A percentile compares a stretch with the other conserved stretches of the same genome.
Evolutionary conservation across 2,113 vertebrate species (phyloP).

Genomic region (Stomatorhinus ivindoensis): DNA sequence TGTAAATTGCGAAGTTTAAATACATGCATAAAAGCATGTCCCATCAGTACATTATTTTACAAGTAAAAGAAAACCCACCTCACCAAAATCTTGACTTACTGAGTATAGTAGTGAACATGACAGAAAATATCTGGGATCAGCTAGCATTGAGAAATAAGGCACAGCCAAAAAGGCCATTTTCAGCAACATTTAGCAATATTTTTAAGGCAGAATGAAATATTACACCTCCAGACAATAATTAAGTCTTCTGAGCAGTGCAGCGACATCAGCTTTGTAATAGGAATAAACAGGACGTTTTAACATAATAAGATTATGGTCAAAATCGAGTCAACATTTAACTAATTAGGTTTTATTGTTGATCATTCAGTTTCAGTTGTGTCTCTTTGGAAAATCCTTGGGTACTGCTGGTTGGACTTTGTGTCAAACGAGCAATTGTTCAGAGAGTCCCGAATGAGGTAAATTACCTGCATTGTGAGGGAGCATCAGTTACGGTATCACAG

Average conservation of each 20-base stretch:
- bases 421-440: too few species aligned
- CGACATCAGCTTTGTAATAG: not conserved
- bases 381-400: not conserved
- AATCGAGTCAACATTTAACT: not conserved
- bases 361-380: not conserved
- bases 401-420: too few species aligned
- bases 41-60: not conserved
- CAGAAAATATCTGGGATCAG: not conserved
- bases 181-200: not conserved
- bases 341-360: not conserved
- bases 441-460: too few species aligned
- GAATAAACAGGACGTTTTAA: not conserved
- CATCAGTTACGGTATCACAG: not conserved
- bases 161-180: not conserved
- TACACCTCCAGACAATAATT: not conserved
- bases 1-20: not conserved
- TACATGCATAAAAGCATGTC: not conserved
- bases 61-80: not conserved
- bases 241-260: not conserved
- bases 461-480: not conserved
- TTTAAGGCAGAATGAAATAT: not conserved
- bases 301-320: not conserved
- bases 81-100: not conserved
- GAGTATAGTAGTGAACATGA: not conserved
- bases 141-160: not conserved